Percentiles rank a stretch among this genome's conserved stretches.
Evolutionary conservation across 2,888 invertebrate genomes (phyloP).

Genomic region (Hybos culiciformis): DNA sequence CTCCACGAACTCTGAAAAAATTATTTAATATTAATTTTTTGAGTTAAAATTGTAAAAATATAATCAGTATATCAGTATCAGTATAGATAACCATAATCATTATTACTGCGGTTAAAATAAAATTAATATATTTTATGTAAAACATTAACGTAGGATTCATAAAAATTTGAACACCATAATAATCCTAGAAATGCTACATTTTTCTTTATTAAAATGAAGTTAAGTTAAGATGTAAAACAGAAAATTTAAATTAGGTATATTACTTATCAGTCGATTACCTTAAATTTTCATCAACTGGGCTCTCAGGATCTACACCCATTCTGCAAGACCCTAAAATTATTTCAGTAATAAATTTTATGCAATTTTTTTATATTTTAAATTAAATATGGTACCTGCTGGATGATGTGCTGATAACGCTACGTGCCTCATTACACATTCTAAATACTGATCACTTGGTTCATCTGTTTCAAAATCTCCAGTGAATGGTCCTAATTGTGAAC

Average conservation of each 20-base stretch:
- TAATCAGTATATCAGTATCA: no score
- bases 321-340: no score
- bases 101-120: conserved; percentile 2
- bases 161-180: no score
- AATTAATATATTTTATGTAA: not conserved
- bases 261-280: no score
- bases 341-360: no score
- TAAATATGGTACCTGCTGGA: conserved; percentile 66
- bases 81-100: no score
- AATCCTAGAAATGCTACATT: no score
- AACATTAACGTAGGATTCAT: not conserved
- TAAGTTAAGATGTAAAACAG: no score
- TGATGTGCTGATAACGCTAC: conserved; percentile 62
- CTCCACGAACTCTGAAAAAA: conserved; percentile 45
- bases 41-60: no score
- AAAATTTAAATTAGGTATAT: no score
- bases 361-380: no score
- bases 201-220: no score
- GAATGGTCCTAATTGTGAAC: conserved; percentile 37
- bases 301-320: conserved; percentile 33
- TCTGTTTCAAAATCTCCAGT: conserved; percentile 33
- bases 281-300: conserved; percentile 43
- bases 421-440: conserved; percentile 50
- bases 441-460: conserved; percentile 38
- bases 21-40: not conserved